Evolutionary conservation across 2,888 invertebrate genomes (phyloP), one percentile per base, ranked within the genome.

Genomic region (Plagiodera versicolora): DNA sequence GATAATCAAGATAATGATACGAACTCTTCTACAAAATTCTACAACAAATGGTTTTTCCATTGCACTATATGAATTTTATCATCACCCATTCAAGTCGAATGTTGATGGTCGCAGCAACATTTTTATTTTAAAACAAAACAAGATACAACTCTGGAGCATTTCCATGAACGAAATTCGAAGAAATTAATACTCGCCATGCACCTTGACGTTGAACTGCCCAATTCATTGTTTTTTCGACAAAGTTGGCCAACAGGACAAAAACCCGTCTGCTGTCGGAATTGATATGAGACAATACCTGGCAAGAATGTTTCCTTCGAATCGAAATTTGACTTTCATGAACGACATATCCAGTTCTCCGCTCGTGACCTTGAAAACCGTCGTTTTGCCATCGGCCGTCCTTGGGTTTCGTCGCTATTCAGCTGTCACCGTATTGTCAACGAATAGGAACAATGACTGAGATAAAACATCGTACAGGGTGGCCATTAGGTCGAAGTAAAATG

Each of bases 341-440:
- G 14, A 39, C 3, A 14, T 14, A 39, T 39, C 39, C 39, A 14
- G 56, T 49, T 44, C 56, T 16, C 46, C 17, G 32, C 19, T 18
- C 44, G 45, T 58, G 55, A 61, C 58, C 60, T 60, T 62, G 65
- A 35, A 45, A 58, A 64, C 60, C 65, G 61, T 63, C 64, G 64
- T 71, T n/a, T 32, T 70, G 72, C 67, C 68, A 67, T 62, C 70
- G 72, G 69, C 62, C 75, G 75, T 63, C 76, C 74, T 76, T 75
- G 76, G 73, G 69, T 75, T 74, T 74, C 75, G 75, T 74, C 74
- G 72, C 74, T 74, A 76, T 76, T 75, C 76, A 76, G 73, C 74
- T 75, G 76, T 75, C 75, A 75, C 74, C 67, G 39, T 14, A 39
- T 39, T 39, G 14, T 39, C 14, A n/a, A 4, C n/a, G 14, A 39